Evolutionary conservation across 1,140 invertebrate species (phyloP).

Genomic region (Lordiphosa mommai): DNA sequence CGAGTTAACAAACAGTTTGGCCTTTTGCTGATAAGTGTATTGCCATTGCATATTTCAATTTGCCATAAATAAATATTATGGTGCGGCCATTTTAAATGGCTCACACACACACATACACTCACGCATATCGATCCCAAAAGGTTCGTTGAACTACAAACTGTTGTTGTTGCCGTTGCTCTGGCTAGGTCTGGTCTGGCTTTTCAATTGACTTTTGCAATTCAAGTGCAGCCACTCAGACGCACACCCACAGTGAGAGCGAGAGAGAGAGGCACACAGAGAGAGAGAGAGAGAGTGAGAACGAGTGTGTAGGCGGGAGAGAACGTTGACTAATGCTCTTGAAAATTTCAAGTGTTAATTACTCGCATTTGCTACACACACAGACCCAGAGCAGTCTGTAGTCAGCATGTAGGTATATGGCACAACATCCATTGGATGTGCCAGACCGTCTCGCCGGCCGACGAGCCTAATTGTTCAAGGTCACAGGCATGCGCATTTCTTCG

Average conservation of each 20-base stretch:
- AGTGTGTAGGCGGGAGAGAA: slow-evolving; percentile 11
- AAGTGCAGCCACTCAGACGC: slow-evolving; percentile 59
- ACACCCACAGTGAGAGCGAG: slow-evolving; percentile 9
- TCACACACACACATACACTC: slow-evolving; percentile 7
- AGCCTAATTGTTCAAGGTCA: slow-evolving; percentile 71
- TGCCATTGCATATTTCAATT: slow-evolving; percentile 35
- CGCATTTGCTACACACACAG: slow-evolving; percentile 45
- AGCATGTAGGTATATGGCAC: slow-evolving; percentile 50
- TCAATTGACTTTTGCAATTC: slow-evolving; percentile 56
- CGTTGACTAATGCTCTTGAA: slow-evolving; percentile 63
- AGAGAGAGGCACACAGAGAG: slow-evolving; percentile 8
- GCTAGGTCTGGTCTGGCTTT: slow-evolving; percentile 27
- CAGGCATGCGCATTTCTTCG: slow-evolving; percentile 68
- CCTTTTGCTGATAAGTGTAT: slow-evolving; percentile 6
- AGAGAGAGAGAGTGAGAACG: slow-evolving; percentile 9
- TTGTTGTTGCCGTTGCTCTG: slow-evolving; percentile 13
- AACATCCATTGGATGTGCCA: slow-evolving; percentile 39
- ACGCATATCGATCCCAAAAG: slow-evolving; percentile 42
- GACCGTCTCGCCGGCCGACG: slow-evolving; percentile 36
- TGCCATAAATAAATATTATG: slow-evolving; percentile 45
- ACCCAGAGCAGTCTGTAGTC: slow-evolving; percentile 5
- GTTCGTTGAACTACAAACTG: slow-evolving; percentile 55
- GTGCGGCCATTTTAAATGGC: slow-evolving; percentile 56
- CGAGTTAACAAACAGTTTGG: slow-evolving; percentile 18
- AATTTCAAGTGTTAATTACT: slow-evolving; percentile 72